These are phyloP conservation scores for Sprattus sprattus DNA, from an alignment of 2,113 vertebrate genomes.

Conservation along the genomic window DNA sequence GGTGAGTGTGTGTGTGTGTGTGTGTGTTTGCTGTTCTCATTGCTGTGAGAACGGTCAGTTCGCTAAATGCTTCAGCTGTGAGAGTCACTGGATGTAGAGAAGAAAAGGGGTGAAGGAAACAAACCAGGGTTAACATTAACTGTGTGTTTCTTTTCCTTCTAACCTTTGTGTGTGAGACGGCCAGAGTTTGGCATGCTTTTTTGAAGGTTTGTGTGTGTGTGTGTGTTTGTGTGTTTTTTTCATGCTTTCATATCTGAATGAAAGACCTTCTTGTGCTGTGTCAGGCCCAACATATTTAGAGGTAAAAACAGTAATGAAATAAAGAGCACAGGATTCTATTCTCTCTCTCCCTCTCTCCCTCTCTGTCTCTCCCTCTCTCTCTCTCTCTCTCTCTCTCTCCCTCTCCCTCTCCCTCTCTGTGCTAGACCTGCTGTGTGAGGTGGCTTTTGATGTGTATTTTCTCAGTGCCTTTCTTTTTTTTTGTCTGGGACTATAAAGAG, in stretches of 20 bases:
- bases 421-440: neutral
- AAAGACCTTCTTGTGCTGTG: slow-evolving; percentile 2
- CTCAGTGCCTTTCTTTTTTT: neutral
- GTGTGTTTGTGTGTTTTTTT: neutral
- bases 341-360: neutral
- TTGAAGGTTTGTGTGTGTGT: slow-evolving; percentile 12
- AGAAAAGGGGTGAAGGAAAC: slow-evolving; percentile 7
- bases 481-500: neutral
- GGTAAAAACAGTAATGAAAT: slow-evolving; percentile 24
- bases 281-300: neutral
- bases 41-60: slow-evolving; percentile 46
- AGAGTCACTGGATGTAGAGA: slow-evolving; percentile 21
- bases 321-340: slow-evolving; percentile 9
- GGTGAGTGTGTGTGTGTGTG: slow-evolving; percentile 52
- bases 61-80: slow-evolving; percentile 55
- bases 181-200: slow-evolving; percentile 28
- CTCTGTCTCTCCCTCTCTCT: neutral
- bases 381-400: neutral
- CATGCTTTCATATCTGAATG: neutral
- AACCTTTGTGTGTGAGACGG: slow-evolving; percentile 59
- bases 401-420: neutral
- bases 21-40: slow-evolving; percentile 42
- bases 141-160: slow-evolving; percentile 46
- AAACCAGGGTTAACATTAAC: slow-evolving; percentile 48
- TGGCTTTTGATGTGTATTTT: neutral